Evolutionary conservation across 2,113 vertebrate species (phyloP).

Genomic region (Campylorhamphus procurvoides): DNA sequence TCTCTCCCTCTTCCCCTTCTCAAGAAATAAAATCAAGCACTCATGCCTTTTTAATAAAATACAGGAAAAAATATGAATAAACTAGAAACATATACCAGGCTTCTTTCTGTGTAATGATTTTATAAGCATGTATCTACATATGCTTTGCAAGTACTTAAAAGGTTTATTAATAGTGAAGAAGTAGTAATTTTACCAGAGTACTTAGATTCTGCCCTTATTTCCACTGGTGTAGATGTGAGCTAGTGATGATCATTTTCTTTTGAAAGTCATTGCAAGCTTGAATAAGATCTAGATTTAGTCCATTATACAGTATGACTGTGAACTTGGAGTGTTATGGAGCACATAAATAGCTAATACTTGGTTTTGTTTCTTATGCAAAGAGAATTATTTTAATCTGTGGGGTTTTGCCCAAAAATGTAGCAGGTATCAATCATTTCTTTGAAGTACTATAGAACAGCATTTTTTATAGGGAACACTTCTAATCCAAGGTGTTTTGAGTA

Average conservation of each 20-base stretch:
- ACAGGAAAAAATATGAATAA: not conserved
- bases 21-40: not conserved
- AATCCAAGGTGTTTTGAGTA: not conserved
- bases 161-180: not conserved
- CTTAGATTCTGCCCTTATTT: not conserved
- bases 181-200: not conserved
- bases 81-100: not conserved
- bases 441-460: not conserved
- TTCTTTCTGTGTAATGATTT: not conserved
- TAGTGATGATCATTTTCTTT: not conserved
- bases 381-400: not conserved
- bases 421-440: not conserved
- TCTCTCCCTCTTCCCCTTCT: not conserved
- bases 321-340: not conserved
- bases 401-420: not conserved
- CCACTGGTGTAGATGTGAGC: not conserved
- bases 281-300: not conserved
- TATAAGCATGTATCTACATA: not conserved
- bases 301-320: not conserved
- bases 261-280: not conserved
- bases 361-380: not conserved
- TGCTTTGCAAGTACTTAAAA: not conserved
- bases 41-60: not conserved
- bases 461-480: not conserved
- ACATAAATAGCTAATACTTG: not conserved